Conservation (phyloP, 1,140 invertebrate species). For the Helicorthomorpha holstii region DNA sequence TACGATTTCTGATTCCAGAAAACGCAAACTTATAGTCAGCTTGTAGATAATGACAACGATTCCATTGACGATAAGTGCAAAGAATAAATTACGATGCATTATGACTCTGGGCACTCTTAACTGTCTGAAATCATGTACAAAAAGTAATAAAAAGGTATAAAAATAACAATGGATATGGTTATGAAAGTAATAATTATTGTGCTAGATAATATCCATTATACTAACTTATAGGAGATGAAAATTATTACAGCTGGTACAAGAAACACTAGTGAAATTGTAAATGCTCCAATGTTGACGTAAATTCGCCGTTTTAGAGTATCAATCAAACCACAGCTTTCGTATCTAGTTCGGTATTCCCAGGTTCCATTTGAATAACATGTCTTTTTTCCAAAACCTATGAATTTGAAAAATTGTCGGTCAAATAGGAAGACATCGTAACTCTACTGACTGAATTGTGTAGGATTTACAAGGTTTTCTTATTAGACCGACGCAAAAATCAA, state of each 20-base stretch:
- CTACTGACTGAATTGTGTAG: no score
- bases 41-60: constrained; percentile 26
- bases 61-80: constrained; percentile 30
- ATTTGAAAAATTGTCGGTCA: no score
- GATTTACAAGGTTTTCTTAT: no score
- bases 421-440: no score
- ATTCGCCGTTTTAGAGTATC: constrained; percentile 7
- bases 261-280: constrained; percentile 24
- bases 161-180: no score
- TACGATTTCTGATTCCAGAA: constrained; percentile 14
- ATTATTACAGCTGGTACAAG: constrained; percentile 28
- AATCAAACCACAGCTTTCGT: not conserved
- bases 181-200: no score
- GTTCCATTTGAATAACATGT: not conserved
- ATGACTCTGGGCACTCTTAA: constrained; percentile 29
- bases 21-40: constrained; percentile 24
- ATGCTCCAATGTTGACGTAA: constrained; percentile 22
- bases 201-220: no score
- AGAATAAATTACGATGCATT: constrained; percentile 36
- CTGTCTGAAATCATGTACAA: no score
- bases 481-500: no score
- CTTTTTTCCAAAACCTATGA: not conserved
- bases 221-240: constrained; percentile 28
- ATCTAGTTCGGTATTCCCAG: not conserved
- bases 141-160: no score